Evolutionary conservation across 2,888 invertebrate species (phyloP).

Genomic region (Pterostichus madidus): DNA sequence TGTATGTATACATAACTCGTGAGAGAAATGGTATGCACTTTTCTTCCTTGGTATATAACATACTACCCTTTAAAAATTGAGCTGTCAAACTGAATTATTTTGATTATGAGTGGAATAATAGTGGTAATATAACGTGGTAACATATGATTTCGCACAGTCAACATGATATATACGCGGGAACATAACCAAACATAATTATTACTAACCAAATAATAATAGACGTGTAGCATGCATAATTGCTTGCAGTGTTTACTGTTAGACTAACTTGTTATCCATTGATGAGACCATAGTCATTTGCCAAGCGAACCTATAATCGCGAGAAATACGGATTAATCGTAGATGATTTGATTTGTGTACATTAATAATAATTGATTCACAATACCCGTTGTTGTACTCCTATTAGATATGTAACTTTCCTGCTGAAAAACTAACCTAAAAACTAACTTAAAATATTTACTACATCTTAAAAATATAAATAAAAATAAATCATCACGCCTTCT

Average conservation of each 20-base stretch:
- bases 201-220: conserved; percentile 54
- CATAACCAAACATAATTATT: conserved; percentile 53
- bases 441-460: too few relatives aligned
- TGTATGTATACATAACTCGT: too few relatives aligned
- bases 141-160: conserved; percentile 41
- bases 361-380: neutral
- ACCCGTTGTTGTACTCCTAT: too few relatives aligned
- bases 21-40: too few relatives aligned
- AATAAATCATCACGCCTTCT: too few relatives aligned
- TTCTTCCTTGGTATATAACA: too few relatives aligned
- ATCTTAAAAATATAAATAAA: too few relatives aligned
- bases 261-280: conserved; percentile 32
- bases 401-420: too few relatives aligned
- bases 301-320: conserved; percentile 22
- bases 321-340: neutral
- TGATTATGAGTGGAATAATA: too few relatives aligned
- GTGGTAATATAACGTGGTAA: conserved; percentile 39
- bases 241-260: conserved; percentile 10
- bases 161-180: conserved; percentile 21
- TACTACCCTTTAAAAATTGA: too few relatives aligned
- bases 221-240: conserved; percentile 38
- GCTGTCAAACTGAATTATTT: too few relatives aligned
- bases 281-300: neutral
- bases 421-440: too few relatives aligned
- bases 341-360: neutral